Conservation (phyloP, 1,140 invertebrate species). For the Dinoponera quadriceps region DNA sequence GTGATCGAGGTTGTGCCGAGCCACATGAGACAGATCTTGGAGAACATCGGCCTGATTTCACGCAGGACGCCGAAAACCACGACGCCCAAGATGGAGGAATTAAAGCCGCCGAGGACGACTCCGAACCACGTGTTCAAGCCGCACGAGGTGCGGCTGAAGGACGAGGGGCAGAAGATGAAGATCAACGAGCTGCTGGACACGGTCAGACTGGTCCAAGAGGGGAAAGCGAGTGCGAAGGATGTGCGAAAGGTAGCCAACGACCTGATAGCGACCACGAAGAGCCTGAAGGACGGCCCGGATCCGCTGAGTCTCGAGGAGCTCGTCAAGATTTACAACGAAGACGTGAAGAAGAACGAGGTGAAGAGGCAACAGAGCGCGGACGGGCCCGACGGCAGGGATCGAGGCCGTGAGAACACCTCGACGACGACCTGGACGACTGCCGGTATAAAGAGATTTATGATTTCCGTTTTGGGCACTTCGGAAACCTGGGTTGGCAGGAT, state of each 20-base stretch:
- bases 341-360: constrained; percentile 83
- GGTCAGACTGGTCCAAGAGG: constrained; percentile 84
- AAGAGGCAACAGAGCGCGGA: constrained; percentile 77
- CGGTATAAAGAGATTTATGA: constrained; percentile 81
- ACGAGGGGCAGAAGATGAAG: constrained; percentile 80
- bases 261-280: constrained; percentile 79
- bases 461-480: constrained; percentile 76
- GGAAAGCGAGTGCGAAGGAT: constrained; percentile 77
- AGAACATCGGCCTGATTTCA: constrained; percentile 85
- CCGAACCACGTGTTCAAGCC: constrained; percentile 85
- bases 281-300: constrained; percentile 81
- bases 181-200: constrained; percentile 84
- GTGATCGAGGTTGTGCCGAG: constrained; percentile 85
- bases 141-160: constrained; percentile 76
- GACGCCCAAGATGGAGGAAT: neutral
- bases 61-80: constrained; percentile 35
- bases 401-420: constrained; percentile 68
- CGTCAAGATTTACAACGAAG: constrained; percentile 78
- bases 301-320: constrained; percentile 83
- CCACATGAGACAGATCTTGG: constrained; percentile 85
- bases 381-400: constrained; percentile 75
- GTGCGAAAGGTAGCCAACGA: constrained; percentile 81
- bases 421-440: constrained; percentile 69
- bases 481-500: constrained; percentile 75
- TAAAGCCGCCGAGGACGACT: constrained; percentile 47